Evolutionary conservation across 1,140 invertebrate genomes (phyloP).

Genomic region (Scaptomyza graminum): DNA sequence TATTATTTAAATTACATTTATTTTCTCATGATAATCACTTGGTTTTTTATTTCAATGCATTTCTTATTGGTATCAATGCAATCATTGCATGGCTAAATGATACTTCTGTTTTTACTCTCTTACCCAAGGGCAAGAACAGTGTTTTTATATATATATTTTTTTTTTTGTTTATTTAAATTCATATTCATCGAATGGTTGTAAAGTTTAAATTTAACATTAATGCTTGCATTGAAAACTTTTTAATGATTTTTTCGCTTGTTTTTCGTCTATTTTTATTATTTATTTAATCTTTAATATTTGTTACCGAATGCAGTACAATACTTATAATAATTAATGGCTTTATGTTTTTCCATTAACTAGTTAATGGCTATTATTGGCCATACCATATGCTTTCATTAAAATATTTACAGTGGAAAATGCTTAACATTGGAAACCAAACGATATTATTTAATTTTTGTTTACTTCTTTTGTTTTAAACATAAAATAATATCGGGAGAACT

Average conservation of each 20-base stretch:
- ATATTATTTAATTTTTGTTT: slow-evolving; percentile 1
- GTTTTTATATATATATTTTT: slow-evolving; percentile 26
- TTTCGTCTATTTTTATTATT: slow-evolving; percentile 19
- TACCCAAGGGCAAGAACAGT: slow-evolving; percentile 30
- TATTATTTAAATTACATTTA: slow-evolving; percentile 81
- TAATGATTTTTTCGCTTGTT: slow-evolving; percentile 42
- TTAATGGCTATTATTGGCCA: slow-evolving; percentile 55
- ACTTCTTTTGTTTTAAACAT: slow-evolving; percentile 9
- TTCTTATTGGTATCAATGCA: slow-evolving; percentile 46
- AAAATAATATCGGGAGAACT: slow-evolving; percentile 25
- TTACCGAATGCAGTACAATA: slow-evolving; percentile 53
- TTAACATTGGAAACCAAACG: slow-evolving; percentile 68
- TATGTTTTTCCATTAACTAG: slow-evolving; percentile 56
- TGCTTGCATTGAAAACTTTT: slow-evolving; percentile 72
- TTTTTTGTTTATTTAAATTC: slow-evolving; percentile 57
- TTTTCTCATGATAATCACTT: slow-evolving; percentile 79
- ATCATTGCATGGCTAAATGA: slow-evolving; percentile 52
- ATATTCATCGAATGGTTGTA: slow-evolving; percentile 74
- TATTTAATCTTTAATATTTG: slow-evolving; percentile 12
- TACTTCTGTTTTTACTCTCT: slow-evolving; percentile 19
- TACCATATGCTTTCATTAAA: slow-evolving; percentile 66
- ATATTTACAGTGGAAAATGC: slow-evolving; percentile 77
- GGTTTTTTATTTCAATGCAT: slow-evolving; percentile 71
- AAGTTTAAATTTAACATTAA: slow-evolving; percentile 71
- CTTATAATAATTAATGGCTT: slow-evolving; percentile 47